phyloP scores from a whole-genome alignment of 2,888 invertebrate species.

The Pyrochroa serraticornis region DNA sequence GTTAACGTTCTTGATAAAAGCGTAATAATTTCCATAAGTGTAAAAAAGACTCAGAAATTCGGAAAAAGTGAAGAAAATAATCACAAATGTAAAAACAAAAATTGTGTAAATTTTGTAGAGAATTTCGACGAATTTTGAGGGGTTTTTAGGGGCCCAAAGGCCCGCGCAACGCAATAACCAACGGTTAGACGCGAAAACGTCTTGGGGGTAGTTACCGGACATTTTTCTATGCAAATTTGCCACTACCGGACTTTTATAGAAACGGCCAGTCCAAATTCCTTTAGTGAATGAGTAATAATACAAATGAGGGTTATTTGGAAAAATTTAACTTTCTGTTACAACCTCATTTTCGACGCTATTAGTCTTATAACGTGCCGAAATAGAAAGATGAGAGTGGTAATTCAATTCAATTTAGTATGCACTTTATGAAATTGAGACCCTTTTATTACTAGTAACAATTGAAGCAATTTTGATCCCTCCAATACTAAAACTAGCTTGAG shows the following conservation, averaged over 20 bases:
- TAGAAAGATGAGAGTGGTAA: too few species aligned
- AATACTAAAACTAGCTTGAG: slow-evolving; percentile 11
- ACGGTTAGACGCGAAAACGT: slow-evolving; percentile 47
- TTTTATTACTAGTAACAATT: too few species aligned
- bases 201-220: slow-evolving; percentile 19
- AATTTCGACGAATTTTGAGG: slow-evolving; percentile 31
- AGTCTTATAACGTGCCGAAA: too few species aligned
- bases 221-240: slow-evolving; percentile 6
- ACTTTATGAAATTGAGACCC: too few species aligned
- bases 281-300: not conserved
- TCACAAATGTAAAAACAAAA: slow-evolving; percentile 45
- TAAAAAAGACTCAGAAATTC: slow-evolving; percentile 48
- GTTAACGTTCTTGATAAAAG: slow-evolving; percentile 51
- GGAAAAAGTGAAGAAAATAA: slow-evolving; percentile 46
- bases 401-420: too few species aligned
- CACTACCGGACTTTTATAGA: not conserved
- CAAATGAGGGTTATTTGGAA: too few species aligned
- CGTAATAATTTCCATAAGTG: slow-evolving; percentile 41
- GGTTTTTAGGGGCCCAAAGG: slow-evolving; percentile 45
- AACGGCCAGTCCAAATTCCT: not conserved
- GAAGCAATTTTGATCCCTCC: not conserved
- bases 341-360: too few species aligned
- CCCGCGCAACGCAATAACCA: slow-evolving; percentile 48
- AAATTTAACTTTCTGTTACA: too few species aligned
- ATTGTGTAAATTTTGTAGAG: slow-evolving; percentile 43